Conservation (phyloP, 2,888 invertebrate species). For the Troilus luridus region DNA sequence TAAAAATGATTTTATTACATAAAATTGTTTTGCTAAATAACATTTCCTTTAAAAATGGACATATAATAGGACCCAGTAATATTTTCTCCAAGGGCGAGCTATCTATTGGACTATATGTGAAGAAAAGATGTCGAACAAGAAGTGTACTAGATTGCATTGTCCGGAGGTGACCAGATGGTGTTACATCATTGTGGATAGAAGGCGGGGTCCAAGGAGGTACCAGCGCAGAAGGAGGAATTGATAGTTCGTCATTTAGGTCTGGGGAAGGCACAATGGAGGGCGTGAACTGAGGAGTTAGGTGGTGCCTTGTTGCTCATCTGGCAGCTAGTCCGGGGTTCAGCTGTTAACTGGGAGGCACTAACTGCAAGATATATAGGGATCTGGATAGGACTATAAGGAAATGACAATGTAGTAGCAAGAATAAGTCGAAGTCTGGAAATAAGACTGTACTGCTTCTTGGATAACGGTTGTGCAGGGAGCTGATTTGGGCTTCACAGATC, state of each 20-base stretch:
- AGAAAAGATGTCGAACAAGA: not conserved
- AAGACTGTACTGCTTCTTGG: no score
- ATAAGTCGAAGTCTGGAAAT: no score
- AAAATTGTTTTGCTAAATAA: no score
- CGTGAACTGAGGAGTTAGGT: slow-evolving; percentile 5
- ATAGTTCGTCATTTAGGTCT: slow-evolving; percentile 4
- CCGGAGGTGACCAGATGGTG: not conserved
- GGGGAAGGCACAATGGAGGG: slow-evolving; percentile 5
- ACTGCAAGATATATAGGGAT: no score
- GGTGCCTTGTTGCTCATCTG: not conserved
- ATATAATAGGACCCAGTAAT: no score
- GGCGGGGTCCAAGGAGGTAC: slow-evolving; percentile 23
- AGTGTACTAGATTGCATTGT: not conserved
- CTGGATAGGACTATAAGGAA: not conserved
- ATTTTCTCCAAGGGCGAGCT: not conserved
- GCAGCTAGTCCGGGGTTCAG: not conserved
- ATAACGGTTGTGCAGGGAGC: no score
- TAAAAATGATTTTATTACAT: no score
- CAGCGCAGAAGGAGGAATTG: not conserved
- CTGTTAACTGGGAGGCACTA: not conserved
- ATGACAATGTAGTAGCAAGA: not conserved
- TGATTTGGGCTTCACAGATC: no score
- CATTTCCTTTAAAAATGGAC: no score
- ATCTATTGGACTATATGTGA: not conserved
- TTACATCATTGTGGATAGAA: not conserved